Conservation (phyloP, 2,888 invertebrate species). For the Coronaproctus castanopsis region DNA sequence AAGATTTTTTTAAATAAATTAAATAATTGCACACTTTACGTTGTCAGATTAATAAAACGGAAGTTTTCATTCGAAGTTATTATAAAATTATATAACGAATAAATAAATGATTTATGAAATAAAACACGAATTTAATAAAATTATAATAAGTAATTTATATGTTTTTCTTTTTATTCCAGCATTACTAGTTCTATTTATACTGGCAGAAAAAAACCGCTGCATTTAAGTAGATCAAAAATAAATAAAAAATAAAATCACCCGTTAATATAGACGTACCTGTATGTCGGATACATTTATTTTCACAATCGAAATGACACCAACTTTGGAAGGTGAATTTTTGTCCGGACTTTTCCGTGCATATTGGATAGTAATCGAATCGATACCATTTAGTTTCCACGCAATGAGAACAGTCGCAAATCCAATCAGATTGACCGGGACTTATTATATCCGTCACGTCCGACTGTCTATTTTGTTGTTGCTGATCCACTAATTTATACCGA, state of each 20-base stretch:
- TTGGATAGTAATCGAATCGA: conserved; percentile 16
- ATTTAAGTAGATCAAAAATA: too few species aligned
- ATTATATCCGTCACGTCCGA: neutral
- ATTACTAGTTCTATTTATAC: too few species aligned
- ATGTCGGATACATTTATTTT: conserved; percentile 15
- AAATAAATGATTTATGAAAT: too few species aligned
- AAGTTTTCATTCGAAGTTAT: neutral
- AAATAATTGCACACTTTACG: too few species aligned
- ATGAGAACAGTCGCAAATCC: conserved; percentile 13
- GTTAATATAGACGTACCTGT: conserved; percentile 17
- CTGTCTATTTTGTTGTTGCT: neutral
- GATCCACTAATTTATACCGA: neutral
- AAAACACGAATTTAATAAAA: too few species aligned
- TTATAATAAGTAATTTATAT: too few species aligned
- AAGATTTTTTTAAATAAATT: too few species aligned
- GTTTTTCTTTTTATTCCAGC: too few species aligned
- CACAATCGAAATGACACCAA: conserved; percentile 16
- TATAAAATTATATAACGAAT: neutral
- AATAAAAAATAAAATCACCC: too few species aligned
- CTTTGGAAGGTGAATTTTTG: conserved; percentile 14
- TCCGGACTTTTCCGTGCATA: conserved; percentile 16
- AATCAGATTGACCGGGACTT: conserved; percentile 4
- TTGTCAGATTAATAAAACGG: too few species aligned
- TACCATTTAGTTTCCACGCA: conserved; percentile 9
- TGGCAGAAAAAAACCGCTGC: too few species aligned